Base-by-base conservation (phyloP, 2,113 vertebrate species). In the Coregonus clupeaformis region DNA sequence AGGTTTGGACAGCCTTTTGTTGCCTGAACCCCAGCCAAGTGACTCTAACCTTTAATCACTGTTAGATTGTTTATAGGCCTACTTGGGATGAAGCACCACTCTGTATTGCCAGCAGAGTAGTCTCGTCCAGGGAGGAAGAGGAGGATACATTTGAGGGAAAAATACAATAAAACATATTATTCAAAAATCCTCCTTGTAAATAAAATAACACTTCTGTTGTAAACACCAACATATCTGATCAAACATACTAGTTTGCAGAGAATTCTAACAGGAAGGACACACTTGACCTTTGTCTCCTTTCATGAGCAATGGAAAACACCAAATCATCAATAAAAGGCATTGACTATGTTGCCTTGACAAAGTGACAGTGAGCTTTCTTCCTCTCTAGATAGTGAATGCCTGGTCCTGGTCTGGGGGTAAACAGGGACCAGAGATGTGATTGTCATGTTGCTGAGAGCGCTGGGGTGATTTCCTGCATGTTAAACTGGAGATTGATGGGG, bases 391-490 rank as follows among this genome's bases (percentile, higher is more conserved):
- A 27, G 30, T 29, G 24, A 30, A 22, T 20, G n/a, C 9, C 57
- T 49, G 47, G 14, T 49, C 1, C 57, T 60, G 9, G 49, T 59
- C 32, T 71, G 52, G 47, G 69, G 49, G 3, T 42, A 42, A 32
- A 42, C 9, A 55, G 77, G 49, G 9, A 42, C 36, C 36, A 52
- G 16, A 52, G 69, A 59, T 72, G 13, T 68, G 7, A 60, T 16
- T 25, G 32, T 0, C 22, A 6, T 62, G 45, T 55, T 6, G 45
- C n/a, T 52, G 47, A 29, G 47, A 70, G 45, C 9, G 18, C 32
- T 65, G 16, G 32, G n/a, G 66, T 73, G 25, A 70, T 45, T 68
- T 80, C 52, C 25, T 76, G 22, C 25, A 52, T 36, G 60, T 78
- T 32, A 57, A 24, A 29, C 67, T 55, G 3, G 6, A 24, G n/a